Conservation (phyloP, 1,140 invertebrate genomes). For the Zaprionus camerounensis region DNA sequence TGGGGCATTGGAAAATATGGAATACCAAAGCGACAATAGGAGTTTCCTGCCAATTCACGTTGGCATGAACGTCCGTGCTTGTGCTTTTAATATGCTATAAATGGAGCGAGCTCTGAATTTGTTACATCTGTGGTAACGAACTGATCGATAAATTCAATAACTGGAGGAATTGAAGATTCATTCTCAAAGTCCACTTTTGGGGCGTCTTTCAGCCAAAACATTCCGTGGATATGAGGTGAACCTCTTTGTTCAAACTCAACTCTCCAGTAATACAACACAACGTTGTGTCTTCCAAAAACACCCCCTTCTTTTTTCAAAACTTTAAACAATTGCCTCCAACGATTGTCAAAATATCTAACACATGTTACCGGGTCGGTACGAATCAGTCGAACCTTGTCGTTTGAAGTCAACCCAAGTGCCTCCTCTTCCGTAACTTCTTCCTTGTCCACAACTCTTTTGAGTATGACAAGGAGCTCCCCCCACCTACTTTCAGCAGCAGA, state of each 20-base stretch:
- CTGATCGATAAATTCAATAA: constrained; percentile 7
- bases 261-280: neutral
- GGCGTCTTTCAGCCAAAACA: neutral
- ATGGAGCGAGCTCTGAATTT: neutral
- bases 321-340: too few relatives aligned
- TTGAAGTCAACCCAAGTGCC: too few relatives aligned
- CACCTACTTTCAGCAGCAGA: neutral
- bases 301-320: too few relatives aligned
- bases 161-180: neutral
- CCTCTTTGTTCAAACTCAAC: neutral
- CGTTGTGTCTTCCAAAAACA: too few relatives aligned
- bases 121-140: neutral
- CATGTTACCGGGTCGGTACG: too few relatives aligned
- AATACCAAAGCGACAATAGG: neutral
- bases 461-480: too few relatives aligned
- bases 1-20: too few relatives aligned
- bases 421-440: too few relatives aligned
- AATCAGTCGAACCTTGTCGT: too few relatives aligned
- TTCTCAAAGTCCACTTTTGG: constrained; percentile 1
- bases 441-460: too few relatives aligned
- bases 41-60: neutral
- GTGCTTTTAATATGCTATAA: neutral
- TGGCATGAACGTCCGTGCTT: constrained; percentile 1
- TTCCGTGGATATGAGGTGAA: neutral
- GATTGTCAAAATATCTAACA: too few relatives aligned